Evolutionary conservation across 2,888 invertebrate genomes (phyloP), one percentile per base, ranked within the genome.

Genomic region (Drosophila merina): DNA sequence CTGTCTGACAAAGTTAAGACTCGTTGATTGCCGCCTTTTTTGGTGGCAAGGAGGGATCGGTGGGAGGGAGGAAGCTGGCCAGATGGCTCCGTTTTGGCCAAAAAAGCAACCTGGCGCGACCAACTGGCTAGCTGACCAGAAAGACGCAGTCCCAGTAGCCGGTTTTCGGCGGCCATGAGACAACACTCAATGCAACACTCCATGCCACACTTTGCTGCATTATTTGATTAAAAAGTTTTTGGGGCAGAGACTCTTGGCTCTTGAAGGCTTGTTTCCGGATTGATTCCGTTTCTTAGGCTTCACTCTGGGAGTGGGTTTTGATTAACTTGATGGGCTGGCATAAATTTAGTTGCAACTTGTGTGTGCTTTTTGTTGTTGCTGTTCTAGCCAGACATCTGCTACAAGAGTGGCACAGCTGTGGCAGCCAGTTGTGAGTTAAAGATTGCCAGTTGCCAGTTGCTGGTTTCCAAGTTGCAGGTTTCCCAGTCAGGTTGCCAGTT

Each of bases 141-240:
- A 30, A 30, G 63, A 44, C 45, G 62, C 20, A 20, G 20, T 28
- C 30, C 63, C 52, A 51, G 26, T 3, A 62, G 63, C 63, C 51
- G 63, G 63, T 36, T 63, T 63, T 52, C 14, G 14, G 45, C 63
- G 62, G 38, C 63, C 63, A 63, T 62, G 51, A 51, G 51, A 25
- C 31, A 58, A 20, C 50, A 40, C 30, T 7, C 9, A 40, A 45
- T 4, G 45, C 36, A 36, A 28, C 45, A 20, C 49, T 20, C 50
- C 20, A 40, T 38, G 25, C 49, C 25, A 36, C 14, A 42, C 56
- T 57, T 44, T 50, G 28, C 6, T 51, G 67, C 71, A 63, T 73
- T 63, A 80, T 80, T 80, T 77, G 75, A 80, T 75, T 67, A 79
- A 76, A 77, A 79, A 77, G 77, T 79, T 56, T 47, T 20, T 20